Percentiles rank a stretch among this genome's conserved stretches.
Conservation (phyloP, 2,113 vertebrate genomes). For the Turdus rufiventris region DNA sequence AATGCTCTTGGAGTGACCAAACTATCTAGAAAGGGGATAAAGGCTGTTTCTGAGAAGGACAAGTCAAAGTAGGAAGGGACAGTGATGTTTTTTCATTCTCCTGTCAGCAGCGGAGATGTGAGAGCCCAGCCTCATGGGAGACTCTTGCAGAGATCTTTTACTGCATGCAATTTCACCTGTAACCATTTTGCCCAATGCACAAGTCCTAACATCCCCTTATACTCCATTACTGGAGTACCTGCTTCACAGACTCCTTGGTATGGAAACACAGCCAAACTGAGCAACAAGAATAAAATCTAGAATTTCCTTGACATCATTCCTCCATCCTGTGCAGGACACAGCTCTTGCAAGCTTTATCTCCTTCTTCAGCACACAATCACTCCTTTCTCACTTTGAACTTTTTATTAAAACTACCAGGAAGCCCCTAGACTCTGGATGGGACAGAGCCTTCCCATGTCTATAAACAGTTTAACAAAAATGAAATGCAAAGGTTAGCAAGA, state of each 20-base stretch:
- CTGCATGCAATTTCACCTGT: not conserved
- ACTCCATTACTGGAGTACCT: not conserved
- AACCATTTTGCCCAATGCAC: not conserved
- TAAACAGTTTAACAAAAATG: not conserved
- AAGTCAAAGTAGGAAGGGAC: not conserved
- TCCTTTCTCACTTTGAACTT: not conserved
- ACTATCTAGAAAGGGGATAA: not conserved
- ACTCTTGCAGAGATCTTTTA: not conserved
- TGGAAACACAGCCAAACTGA: not conserved
- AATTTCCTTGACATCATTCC: not conserved
- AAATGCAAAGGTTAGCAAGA: constrained; percentile 12
- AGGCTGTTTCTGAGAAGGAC: not conserved
- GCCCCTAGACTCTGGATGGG: not conserved
- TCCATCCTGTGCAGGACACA: fast-evolving
- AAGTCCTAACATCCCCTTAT: not conserved
- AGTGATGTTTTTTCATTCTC: not conserved
- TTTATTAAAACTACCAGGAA: constrained; percentile 6
- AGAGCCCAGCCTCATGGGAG: not conserved
- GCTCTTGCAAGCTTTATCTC: not conserved
- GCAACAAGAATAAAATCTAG: not conserved
- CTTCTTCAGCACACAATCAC: not conserved
- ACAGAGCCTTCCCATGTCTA: not conserved
- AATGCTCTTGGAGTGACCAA: not conserved
- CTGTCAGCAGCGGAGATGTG: not conserved
- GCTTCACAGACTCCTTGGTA: not conserved